Evolutionary conservation across 1,140 invertebrate genomes (phyloP), one percentile per base, ranked within the genome.

Genomic region (Drosophila murphyi): DNA sequence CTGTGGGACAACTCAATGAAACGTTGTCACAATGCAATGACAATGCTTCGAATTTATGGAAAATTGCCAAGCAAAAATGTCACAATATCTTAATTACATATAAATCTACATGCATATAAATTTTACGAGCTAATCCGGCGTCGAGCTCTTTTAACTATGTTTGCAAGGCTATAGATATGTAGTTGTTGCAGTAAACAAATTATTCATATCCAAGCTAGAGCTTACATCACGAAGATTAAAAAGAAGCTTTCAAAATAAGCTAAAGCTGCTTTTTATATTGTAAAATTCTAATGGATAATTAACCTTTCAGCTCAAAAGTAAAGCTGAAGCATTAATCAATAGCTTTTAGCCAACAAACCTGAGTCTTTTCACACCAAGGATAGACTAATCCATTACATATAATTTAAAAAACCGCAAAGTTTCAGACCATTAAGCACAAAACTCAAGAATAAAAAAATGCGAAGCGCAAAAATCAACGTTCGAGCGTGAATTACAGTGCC

Each of bases 321-420:
- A n/a, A 43, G 4, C 37, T 43, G 10, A 29, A 61, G 20, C 12
- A 10, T n/a, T 32, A 35, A 48, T 50, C 48, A 61, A 37, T 48
- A 61, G n/a, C 45, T 50, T 48, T 3, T 55, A 7, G 51, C 29
- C 37, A 28, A 3, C 41, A 37, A 43, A 32, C 52, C 20, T 2
- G 20, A 20, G 20, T 20, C 20, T 55, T 74, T 37, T 74, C 45
- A 56, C 56, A 55, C 35, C 20, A 43, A 39, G 73, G 59, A 60
- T 65, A 74, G 73, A 77, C 74, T 59, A 48, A 61, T 74, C 62
- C 68, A 85, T 77, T 85, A 65, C 57, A 76, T 52, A 70, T 80
- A 39, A 67, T 47, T 80, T 67, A 4, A 82, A 68, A 47, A 69
- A 60, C 8, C 59, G 29, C 60, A 51, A 69, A 59, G 45, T 69